Conservation (phyloP, 2,888 invertebrate species). For the Melieria crassipennis region DNA sequence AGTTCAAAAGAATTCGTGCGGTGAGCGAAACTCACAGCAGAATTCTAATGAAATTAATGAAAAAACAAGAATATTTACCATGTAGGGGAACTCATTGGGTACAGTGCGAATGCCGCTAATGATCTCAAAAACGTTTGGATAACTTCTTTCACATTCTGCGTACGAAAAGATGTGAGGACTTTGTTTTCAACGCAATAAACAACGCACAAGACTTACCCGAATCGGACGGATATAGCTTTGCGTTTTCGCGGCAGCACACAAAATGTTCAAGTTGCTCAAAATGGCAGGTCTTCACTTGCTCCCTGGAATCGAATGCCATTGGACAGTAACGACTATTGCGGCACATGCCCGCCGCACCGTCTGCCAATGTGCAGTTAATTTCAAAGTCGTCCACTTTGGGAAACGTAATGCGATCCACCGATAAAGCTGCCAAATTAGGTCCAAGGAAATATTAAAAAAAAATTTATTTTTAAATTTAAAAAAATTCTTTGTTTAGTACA, state of each 20-base stretch:
- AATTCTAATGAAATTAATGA: not conserved
- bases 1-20: too few species aligned
- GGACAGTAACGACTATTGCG: conserved; percentile 41
- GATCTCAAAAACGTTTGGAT: conserved; percentile 6
- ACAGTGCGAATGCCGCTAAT: conserved; percentile 30
- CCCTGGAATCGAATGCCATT: conserved; percentile 37
- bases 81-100: conserved; percentile 43
- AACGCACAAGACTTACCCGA: not conserved
- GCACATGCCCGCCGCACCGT: conserved; percentile 38
- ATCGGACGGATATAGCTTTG: conserved; percentile 6
- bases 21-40: too few species aligned
- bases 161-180: not conserved
- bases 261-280: conserved; percentile 41
- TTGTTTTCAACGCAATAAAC: not conserved
- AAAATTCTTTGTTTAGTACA: not conserved
- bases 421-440: conserved; percentile 1
- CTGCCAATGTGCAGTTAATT: conserved; percentile 34
- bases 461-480: not conserved
- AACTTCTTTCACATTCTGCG: not conserved
- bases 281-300: conserved; percentile 40
- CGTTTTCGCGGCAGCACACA: conserved; percentile 41
- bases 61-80: conserved; percentile 35
- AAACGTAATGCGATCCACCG: conserved; percentile 33
- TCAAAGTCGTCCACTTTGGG: conserved; percentile 39
- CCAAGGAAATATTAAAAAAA: not conserved